Conservation (phyloP, 2,888 invertebrate species). For the Macrosiphum euphorbiae region DNA sequence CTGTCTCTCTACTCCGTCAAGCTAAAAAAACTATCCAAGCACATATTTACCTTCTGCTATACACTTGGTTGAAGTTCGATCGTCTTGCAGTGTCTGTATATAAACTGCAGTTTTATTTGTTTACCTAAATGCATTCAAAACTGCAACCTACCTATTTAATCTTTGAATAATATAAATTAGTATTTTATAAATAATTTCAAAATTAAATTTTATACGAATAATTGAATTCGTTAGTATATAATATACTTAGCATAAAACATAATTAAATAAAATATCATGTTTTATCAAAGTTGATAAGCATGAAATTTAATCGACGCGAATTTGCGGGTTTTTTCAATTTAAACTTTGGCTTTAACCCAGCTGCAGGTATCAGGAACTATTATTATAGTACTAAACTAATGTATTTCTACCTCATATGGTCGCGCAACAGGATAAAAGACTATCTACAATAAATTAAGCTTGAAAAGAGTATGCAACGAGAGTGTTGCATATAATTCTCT, state of each 20-base stretch:
- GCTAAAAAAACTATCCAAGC: not conserved
- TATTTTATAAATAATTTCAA: not conserved
- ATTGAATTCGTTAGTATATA: not conserved
- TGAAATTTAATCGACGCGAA: not conserved
- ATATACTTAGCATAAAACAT: no score
- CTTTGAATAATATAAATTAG: not conserved
- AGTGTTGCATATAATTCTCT: constrained; percentile 23
- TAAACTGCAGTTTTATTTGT: not conserved
- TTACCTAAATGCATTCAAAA: not conserved
- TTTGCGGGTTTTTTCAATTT: not conserved
- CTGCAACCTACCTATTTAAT: not conserved
- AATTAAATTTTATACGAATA: not conserved
- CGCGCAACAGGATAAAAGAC: constrained; percentile 34
- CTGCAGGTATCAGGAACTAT: not conserved
- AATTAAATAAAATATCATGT: no score
- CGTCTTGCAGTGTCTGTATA: not conserved
- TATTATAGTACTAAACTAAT: not conserved
- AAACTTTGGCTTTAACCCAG: constrained; percentile 1
- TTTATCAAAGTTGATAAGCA: not conserved
- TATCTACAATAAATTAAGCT: constrained; percentile 29
- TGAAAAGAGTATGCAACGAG: constrained; percentile 1
- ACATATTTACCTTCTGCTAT: not conserved
- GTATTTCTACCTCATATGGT: not conserved
- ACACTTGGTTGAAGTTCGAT: not conserved
- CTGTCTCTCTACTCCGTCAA: not conserved